Evolutionary conservation across 2,113 vertebrate genomes (phyloP).

Genomic region (Oreochromis tanganicae): DNA sequence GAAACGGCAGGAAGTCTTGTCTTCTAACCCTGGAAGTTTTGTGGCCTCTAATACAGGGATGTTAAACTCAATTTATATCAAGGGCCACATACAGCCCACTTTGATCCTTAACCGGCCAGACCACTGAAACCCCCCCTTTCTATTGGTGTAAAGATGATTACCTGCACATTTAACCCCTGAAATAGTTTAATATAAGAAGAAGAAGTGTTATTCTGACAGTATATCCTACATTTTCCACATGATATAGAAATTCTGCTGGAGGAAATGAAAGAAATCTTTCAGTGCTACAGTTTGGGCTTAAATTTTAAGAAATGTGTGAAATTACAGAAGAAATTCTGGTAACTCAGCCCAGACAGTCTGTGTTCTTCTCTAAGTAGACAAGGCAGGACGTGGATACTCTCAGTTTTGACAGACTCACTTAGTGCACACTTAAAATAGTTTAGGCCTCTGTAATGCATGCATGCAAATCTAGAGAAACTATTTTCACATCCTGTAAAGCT

Average conservation of each 20-base stretch:
- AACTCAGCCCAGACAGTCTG: background rate
- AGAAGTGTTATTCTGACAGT: background rate
- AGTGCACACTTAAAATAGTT: background rate
- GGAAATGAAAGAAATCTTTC: background rate
- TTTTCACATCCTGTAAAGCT: background rate
- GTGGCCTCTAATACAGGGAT: background rate
- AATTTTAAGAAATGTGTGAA: background rate
- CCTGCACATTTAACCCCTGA: background rate
- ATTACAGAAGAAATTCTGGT: background rate
- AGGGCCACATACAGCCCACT: background rate
- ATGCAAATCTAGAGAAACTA: background rate
- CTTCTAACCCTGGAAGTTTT: background rate
- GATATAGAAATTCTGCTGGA: background rate
- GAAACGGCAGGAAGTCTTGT: background rate
- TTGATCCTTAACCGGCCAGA: background rate
- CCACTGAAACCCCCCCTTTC: background rate
- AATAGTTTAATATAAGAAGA: background rate
- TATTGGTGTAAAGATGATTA: background rate
- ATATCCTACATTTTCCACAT: background rate
- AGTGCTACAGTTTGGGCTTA: background rate
- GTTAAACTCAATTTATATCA: background rate
- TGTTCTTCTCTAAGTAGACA: background rate
- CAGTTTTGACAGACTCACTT: background rate
- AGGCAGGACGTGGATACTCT: background rate
- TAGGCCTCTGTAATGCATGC: background rate